A percentile compares a stretch with the other conserved stretches of the same genome.
Evolutionary conservation across 2,888 invertebrate species (phyloP).

Genomic region (Podotricha telesiphe): DNA sequence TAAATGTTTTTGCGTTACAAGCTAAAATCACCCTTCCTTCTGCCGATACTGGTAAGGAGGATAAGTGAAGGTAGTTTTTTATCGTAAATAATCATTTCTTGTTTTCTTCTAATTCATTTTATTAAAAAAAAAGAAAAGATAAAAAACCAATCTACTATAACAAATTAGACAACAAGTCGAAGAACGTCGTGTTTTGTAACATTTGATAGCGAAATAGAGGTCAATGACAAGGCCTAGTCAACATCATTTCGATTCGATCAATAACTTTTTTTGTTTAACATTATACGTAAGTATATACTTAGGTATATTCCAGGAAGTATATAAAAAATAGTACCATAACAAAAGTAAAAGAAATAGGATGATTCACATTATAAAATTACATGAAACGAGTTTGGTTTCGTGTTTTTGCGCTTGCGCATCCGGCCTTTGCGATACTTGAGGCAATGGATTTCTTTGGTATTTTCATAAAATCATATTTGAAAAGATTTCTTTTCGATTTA

Average conservation of each 20-base stretch:
- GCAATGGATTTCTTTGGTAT: conserved; percentile 44
- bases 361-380: conserved; percentile 49
- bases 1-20: too few species aligned
- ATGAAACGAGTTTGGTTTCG: conserved; percentile 50
- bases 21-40: too few species aligned
- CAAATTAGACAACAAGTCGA: conserved; percentile 57
- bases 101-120: background rate
- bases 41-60: too few species aligned
- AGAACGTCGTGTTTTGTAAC: conserved; percentile 69
- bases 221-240: conserved; percentile 80
- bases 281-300: conserved; percentile 37
- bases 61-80: too few species aligned
- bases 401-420: conserved; percentile 55
- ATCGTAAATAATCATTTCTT: background rate
- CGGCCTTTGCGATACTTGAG: conserved; percentile 43
- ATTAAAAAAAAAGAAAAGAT: background rate
- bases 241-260: conserved; percentile 58
- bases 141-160: conserved; percentile 11
- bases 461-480: conserved; percentile 39
- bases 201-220: conserved; percentile 77
- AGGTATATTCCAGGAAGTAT: conserved; percentile 46
- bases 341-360: conserved; percentile 45
- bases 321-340: conserved; percentile 43
- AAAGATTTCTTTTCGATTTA: conserved; percentile 38
- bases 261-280: conserved; percentile 48